Conservation (phyloP, 2,797 vertebrate species). For the Hoplostethus mediterraneus region DNA sequence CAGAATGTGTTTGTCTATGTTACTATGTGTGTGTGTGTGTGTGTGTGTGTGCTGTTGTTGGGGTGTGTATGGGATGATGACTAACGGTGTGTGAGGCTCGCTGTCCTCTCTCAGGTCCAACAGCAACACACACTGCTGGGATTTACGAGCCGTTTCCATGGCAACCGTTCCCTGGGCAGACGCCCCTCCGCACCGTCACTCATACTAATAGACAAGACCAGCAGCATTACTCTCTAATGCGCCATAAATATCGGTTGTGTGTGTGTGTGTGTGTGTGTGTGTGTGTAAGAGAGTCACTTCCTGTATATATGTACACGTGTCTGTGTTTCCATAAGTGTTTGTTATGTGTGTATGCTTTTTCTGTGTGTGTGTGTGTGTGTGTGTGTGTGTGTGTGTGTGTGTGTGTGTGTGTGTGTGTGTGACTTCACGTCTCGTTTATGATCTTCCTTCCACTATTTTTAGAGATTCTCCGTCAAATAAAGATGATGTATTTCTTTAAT, state of each 20-base stretch:
- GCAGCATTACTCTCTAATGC: slow-evolving; percentile 58
- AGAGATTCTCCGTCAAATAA: neutral
- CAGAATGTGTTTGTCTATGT: too few relatives aligned
- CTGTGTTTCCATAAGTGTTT: neutral
- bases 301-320: neutral
- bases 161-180: slow-evolving; percentile 43
- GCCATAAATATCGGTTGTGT: slow-evolving; percentile 39
- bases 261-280: slow-evolving; percentile 2
- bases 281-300: slow-evolving; percentile 10
- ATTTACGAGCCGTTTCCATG: slow-evolving; percentile 68
- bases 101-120: slow-evolving; percentile 48
- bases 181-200: slow-evolving; percentile 47
- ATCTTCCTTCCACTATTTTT: slow-evolving; percentile 18
- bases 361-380: slow-evolving; percentile 4
- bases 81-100: slow-evolving; percentile 43
- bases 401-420: slow-evolving; percentile 5
- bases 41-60: neutral
- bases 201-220: slow-evolving; percentile 55
- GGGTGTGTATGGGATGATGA: slow-evolving; percentile 24
- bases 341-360: slow-evolving; percentile 1
- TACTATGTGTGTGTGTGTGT: neutral
- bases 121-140: slow-evolving; percentile 45
- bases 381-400: slow-evolving; percentile 8
- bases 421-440: neutral
- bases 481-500: neutral